Base-by-base conservation (phyloP, 2,888 invertebrate species). In the Aphrophora alni region DNA sequence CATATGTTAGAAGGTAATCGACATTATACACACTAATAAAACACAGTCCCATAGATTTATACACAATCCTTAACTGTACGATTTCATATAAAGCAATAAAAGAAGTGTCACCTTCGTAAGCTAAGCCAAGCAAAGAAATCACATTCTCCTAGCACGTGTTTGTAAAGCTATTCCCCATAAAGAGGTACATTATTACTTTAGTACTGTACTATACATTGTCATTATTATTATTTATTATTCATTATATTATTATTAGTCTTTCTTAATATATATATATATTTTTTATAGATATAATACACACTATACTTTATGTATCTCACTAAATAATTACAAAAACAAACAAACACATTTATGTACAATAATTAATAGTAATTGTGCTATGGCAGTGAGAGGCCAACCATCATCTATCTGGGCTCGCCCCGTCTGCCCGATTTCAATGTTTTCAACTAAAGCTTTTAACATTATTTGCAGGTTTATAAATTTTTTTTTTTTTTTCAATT, bases 371-470 rank as follows among this genome's bases (percentile, higher is more conserved):
- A 83, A 82, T 86, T 86, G 85, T 86, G 85, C 85, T 83, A 85
- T 85, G 86, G 86, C 86, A 86, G 86, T 86, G 86, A 85, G 84
- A 84, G 85, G 85, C 85, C 85, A 83, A 70, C 75, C 78, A 80
- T 82, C 82, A 80, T 71, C 77, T 81, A 82, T 80, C 82, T 80
- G 81, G 80, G 71, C 78, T 74, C 68, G 76, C 75, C 73, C 69
- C 26, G 73, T 51, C 77, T 38, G 68, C 80, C 82, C 76, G 81
- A 81, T 51, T 81, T 78, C 77, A 75, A 80, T 75, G 33, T 78
- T 81, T 38, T 14, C 38, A 77, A 68, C 21, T 17, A 82, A 59
- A 59, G 73, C 21, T 28, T 33, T n/a, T 70, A 26, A 14, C 70
- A 25, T n/a, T 26, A 25, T 24, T 33, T 33, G 33, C 8, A 5